Conservation (phyloP, 2,113 vertebrate species). For the Labeo rohita region DNA sequence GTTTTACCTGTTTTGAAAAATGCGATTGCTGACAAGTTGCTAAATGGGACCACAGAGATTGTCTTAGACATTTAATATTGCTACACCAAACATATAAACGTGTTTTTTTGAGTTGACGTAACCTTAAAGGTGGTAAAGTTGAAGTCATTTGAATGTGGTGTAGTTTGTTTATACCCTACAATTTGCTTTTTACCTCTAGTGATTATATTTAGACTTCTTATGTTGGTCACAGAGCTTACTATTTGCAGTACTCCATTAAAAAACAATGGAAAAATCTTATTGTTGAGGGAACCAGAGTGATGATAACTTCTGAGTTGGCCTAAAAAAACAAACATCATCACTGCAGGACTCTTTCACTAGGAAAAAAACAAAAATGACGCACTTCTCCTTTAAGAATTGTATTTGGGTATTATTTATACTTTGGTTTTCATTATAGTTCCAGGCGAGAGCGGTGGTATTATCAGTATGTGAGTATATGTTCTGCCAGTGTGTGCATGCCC, state of each 20-base stretch:
- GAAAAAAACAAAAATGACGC: not conserved
- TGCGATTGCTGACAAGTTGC: no score
- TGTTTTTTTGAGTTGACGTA: not conserved
- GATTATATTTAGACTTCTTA: not conserved
- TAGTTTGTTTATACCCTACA: no score
- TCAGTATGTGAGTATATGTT: slow-evolving; percentile 20
- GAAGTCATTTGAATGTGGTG: no score
- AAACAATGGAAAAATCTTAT: not conserved
- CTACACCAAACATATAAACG: no score
- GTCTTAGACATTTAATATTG: no score
- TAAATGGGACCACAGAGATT: no score
- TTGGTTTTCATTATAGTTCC: not conserved
- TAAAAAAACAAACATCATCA: not conserved
- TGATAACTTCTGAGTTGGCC: not conserved
- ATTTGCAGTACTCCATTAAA: not conserved
- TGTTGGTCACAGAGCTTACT: not conserved
- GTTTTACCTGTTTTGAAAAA: no score
- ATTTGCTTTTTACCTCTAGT: no score
- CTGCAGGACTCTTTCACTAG: not conserved
- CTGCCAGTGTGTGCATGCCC: slow-evolving; percentile 15
- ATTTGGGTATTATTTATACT: slow-evolving; percentile 5
- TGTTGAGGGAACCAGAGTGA: not conserved
- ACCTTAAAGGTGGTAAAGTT: no score
- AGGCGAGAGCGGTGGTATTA: not conserved
- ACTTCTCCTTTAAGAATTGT: not conserved